A percentile compares a stretch with the other conserved stretches of the same genome.
Evolutionary conservation across 2,113 vertebrate species (phyloP).

Genomic region (Himantopus leucocephalus): DNA sequence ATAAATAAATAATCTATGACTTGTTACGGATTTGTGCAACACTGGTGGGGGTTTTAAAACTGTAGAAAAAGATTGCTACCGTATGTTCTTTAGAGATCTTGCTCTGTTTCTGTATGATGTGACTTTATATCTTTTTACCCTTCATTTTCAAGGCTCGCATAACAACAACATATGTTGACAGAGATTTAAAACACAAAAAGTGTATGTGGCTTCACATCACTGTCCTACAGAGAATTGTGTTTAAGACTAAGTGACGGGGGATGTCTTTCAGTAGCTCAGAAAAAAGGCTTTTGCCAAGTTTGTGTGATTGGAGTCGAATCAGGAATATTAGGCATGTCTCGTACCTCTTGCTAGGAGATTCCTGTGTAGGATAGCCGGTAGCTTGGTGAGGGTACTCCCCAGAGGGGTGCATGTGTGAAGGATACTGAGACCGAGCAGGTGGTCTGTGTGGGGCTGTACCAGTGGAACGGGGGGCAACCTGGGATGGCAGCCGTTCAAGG

Average conservation of each 20-base stretch:
- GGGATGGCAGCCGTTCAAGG: background rate
- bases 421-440: background rate
- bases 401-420: background rate
- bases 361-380: background rate
- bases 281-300: background rate
- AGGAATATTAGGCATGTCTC: background rate
- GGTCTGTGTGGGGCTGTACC: background rate
- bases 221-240: background rate
- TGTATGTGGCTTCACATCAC: background rate
- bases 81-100: background rate
- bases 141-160: background rate
- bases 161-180: background rate
- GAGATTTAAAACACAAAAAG: background rate
- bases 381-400: background rate
- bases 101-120: background rate
- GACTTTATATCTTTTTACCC: background rate
- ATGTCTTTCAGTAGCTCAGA: background rate
- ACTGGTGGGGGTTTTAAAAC: background rate
- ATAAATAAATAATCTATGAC: background rate
- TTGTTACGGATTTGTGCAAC: background rate
- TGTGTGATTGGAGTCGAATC: background rate
- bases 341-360: background rate
- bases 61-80: background rate
- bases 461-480: fast-evolving
- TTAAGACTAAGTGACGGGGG: background rate